These are phyloP conservation scores for Leucozona laternaria DNA, from an alignment of 2,888 invertebrate species.

Conservation along the genomic window DNA sequence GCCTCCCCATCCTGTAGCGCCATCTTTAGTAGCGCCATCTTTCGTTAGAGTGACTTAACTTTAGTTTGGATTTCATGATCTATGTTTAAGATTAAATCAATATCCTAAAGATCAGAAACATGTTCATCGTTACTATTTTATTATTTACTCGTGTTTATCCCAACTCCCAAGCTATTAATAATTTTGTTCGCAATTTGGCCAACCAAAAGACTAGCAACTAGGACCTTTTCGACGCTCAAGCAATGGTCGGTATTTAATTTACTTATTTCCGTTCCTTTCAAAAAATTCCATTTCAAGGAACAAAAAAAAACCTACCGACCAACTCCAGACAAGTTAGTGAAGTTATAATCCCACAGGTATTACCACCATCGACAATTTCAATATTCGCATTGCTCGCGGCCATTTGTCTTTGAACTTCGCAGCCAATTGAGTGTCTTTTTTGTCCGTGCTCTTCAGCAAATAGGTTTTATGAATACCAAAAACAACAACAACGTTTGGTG, in stretches of 20 bases:
- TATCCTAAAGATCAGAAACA: not conserved
- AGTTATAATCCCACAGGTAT: constrained; percentile 45
- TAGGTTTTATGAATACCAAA: constrained; percentile 44
- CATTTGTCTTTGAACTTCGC: constrained; percentile 67
- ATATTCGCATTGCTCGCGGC: constrained; percentile 45
- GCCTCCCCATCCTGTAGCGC: too few relatives aligned
- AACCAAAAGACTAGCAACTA: not conserved
- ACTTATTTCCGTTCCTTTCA: constrained; percentile 10
- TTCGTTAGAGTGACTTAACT: too few relatives aligned
- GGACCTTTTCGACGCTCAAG: not conserved
- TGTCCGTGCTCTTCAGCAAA: constrained; percentile 36
- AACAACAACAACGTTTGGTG: constrained; percentile 31
- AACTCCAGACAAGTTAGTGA: constrained; percentile 21
- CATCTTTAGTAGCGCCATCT: too few relatives aligned
- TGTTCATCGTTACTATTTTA: not conserved
- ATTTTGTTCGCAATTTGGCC: not conserved
- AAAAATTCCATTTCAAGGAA: not conserved
- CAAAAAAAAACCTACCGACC: not conserved
- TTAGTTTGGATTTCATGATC: too few relatives aligned
- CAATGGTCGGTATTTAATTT: not conserved
- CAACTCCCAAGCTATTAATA: not conserved
- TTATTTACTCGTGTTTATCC: not conserved
- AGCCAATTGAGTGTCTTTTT: constrained; percentile 64
- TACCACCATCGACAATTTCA: constrained; percentile 45
- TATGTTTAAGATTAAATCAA: not conserved